Evolutionary conservation across 1,140 invertebrate species (phyloP).

Genomic region (Cotesia chilonis): DNA sequence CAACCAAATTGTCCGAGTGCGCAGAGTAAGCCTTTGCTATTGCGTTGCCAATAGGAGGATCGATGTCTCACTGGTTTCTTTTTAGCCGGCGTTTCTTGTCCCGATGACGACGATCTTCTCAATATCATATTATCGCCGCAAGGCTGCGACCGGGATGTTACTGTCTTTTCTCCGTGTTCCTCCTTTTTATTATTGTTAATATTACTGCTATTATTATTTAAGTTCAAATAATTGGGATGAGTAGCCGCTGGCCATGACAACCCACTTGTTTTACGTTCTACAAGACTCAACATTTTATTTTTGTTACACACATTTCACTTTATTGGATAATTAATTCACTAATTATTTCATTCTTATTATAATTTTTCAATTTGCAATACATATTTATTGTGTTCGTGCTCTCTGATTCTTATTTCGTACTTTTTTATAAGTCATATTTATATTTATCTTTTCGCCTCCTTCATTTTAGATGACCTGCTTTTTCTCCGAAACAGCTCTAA

Average conservation of each 20-base stretch:
- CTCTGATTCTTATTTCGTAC: too few relatives aligned
- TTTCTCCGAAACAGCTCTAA: too few relatives aligned
- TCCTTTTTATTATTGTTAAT: too few relatives aligned
- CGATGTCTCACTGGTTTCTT: conserved; percentile 17
- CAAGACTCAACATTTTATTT: conserved; percentile 52
- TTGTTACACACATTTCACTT: conserved; percentile 13
- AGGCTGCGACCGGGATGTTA: conserved; percentile 13
- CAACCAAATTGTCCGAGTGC: conserved; percentile 54
- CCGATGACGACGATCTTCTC: conserved; percentile 22
- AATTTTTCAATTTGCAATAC: too few relatives aligned
- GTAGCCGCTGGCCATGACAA: conserved; percentile 51
- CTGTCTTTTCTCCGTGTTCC: too few relatives aligned
- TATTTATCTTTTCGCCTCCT: conserved; percentile 4
- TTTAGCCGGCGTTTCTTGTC: conserved; percentile 21
- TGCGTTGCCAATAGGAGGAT: conserved; percentile 47
- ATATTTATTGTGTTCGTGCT: too few relatives aligned
- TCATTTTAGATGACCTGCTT: background rate
- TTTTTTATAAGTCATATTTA: background rate
- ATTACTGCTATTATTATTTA: conserved; percentile 32
- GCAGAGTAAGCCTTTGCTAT: conserved; percentile 53
- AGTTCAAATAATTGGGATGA: conserved; percentile 43
- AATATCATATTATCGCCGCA: conserved; percentile 22
- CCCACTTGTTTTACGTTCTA: conserved; percentile 53
- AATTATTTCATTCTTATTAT: background rate
- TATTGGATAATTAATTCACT: background rate